Evolutionary conservation across 2,113 vertebrate species (phyloP).

Genomic region (Pitta sordida): DNA sequence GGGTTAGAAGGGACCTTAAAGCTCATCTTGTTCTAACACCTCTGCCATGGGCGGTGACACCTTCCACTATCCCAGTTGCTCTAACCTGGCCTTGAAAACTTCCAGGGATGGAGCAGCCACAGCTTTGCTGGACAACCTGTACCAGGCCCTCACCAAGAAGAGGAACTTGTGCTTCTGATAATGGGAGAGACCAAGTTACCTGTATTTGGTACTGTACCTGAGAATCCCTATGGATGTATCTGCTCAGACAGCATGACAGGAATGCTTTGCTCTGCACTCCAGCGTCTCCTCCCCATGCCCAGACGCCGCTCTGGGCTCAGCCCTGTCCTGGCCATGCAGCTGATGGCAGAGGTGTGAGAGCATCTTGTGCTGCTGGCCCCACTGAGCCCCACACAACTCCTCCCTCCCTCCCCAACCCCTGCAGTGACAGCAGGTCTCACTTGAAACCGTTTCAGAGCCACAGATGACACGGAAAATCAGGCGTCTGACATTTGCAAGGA

Average conservation of each 20-base stretch:
- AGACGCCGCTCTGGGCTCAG: rapidly evolving
- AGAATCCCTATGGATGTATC: rapidly evolving
- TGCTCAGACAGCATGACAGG: background rate
- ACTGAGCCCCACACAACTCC: background rate
- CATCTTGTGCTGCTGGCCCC: background rate
- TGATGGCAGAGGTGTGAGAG: background rate
- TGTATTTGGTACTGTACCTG: rapidly evolving
- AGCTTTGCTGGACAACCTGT: background rate
- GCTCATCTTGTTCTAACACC: background rate
- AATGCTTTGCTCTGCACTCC: background rate
- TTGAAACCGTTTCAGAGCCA: background rate
- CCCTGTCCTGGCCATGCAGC: rapidly evolving
- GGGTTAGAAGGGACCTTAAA: background rate
- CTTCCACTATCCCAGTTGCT: background rate
- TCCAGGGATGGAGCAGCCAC: background rate
- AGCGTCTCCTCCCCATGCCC: background rate
- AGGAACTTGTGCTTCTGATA: background rate
- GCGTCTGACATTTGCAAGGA: conserved; percentile 45
- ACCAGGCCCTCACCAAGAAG: background rate
- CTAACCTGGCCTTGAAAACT: background rate
- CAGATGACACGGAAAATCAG: conserved; percentile 12
- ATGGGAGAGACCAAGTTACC: background rate
- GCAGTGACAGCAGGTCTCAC: background rate
- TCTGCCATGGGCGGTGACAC: too few species aligned
- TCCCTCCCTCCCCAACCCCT: background rate